Evolutionary conservation across 2,888 invertebrate species (phyloP).

Genomic region (Cecidostiba fungosa): DNA sequence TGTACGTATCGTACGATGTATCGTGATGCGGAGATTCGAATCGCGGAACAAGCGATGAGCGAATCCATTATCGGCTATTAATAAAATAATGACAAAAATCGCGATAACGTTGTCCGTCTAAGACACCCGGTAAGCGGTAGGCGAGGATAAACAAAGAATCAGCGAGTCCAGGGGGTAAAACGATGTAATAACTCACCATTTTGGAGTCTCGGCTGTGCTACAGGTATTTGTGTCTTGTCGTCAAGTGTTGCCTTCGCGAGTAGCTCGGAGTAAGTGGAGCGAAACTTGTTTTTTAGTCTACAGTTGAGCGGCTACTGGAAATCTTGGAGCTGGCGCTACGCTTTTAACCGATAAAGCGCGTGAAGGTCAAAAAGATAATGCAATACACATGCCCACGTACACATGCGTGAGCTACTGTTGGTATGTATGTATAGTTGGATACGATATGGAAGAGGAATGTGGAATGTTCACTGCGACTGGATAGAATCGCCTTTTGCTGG

Average conservation of each 20-base stretch:
- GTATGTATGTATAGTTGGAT: neutral
- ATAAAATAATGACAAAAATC: neutral
- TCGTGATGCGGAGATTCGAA: conserved; percentile 38
- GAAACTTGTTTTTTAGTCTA: neutral
- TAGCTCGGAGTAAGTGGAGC: conserved; percentile 1
- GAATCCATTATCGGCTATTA: neutral
- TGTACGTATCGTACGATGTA: neutral
- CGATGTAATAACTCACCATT: conserved; percentile 40
- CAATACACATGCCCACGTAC: neutral
- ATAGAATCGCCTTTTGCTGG: neutral
- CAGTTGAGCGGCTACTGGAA: neutral
- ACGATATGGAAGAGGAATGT: neutral
- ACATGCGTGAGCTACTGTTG: neutral
- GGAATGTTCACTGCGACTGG: neutral
- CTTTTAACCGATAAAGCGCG: conserved; percentile 37
- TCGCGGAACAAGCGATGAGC: conserved; percentile 40
- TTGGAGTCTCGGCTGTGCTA: neutral
- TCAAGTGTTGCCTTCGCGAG: neutral
- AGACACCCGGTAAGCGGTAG: neutral
- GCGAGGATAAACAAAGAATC: neutral
- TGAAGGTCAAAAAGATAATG: conserved; percentile 59
- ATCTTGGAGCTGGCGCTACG: neutral
- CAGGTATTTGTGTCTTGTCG: neutral
- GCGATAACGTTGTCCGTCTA: neutral
- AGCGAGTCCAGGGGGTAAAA: neutral